Evolutionary conservation across 2,797 vertebrate species (phyloP).

Genomic region (Sebastes kiyomatsui): DNA sequence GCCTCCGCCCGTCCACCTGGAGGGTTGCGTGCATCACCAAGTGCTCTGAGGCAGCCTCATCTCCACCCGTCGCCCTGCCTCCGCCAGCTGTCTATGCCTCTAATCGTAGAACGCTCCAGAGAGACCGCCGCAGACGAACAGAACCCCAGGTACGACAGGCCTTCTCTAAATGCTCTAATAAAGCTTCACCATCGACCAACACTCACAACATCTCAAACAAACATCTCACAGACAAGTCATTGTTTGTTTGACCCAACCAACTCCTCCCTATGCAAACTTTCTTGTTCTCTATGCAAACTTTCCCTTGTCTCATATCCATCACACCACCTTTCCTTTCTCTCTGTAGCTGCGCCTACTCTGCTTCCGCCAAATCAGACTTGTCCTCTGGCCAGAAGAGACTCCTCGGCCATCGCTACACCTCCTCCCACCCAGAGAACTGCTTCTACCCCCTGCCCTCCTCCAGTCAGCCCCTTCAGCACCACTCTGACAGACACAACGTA

Average conservation of each 20-base stretch:
- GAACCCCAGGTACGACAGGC: slow-evolving; percentile 40
- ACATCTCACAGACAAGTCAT: background rate
- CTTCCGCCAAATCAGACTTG: slow-evolving; percentile 44
- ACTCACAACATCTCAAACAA: background rate
- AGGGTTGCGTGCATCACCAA: slow-evolving; percentile 11
- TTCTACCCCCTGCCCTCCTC: slow-evolving; percentile 59
- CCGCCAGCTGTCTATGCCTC: slow-evolving; percentile 78
- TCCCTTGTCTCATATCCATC: background rate
- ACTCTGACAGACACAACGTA: slow-evolving; percentile 6
- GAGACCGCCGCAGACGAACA: slow-evolving; percentile 17
- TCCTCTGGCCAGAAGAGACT: slow-evolving; percentile 47
- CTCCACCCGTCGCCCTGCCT: slow-evolving; percentile 65
- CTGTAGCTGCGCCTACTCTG: slow-evolving; percentile 35
- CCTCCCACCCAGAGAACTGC: slow-evolving; percentile 72
- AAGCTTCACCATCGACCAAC: background rate
- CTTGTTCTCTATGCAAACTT: too few relatives aligned
- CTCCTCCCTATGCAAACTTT: too few relatives aligned
- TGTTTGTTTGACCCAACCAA: too few relatives aligned
- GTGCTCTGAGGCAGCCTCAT: slow-evolving; percentile 48
- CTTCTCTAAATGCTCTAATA: background rate
- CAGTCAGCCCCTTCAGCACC: slow-evolving; percentile 37
- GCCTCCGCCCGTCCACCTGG: background rate
- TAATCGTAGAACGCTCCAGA: slow-evolving; percentile 60
- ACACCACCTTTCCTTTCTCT: background rate
- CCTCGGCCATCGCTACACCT: slow-evolving; percentile 71